phyloP scores from a whole-genome alignment of 1,140 invertebrate genomes.

The Drosophila dunni region DNA sequence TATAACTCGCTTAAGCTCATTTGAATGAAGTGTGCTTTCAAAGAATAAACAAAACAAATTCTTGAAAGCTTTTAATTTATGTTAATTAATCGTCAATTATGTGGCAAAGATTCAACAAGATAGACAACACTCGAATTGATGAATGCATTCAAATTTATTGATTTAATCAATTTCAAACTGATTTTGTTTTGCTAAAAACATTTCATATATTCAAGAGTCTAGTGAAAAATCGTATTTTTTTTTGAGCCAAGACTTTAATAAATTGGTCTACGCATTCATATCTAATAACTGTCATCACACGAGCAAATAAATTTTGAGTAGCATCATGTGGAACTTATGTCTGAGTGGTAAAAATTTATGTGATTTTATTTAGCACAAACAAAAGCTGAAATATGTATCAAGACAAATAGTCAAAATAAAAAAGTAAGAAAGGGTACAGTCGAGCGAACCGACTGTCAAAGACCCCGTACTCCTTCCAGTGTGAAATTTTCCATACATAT shows the following conservation, averaged over 20 bases:
- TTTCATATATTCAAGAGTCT: too few species aligned
- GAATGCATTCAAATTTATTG: too few species aligned
- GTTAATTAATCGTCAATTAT: slow-evolving; percentile 17
- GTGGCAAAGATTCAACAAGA: neutral
- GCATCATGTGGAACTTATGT: neutral
- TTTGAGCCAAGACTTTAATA: neutral
- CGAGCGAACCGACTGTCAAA: too few species aligned
- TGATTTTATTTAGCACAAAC: slow-evolving; percentile 17
- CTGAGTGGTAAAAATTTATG: slow-evolving; percentile 18
- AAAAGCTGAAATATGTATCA: slow-evolving; percentile 3
- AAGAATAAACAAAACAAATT: neutral
- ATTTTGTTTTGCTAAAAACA: too few species aligned
- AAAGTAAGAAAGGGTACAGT: too few species aligned
- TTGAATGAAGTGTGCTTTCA: neutral
- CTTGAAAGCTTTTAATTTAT: slow-evolving; percentile 1
- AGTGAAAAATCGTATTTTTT: neutral
- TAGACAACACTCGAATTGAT: neutral
- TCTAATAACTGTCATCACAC: slow-evolving; percentile 9
- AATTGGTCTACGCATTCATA: slow-evolving; percentile 4
- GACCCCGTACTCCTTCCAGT: too few species aligned
- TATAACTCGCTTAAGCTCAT: too few species aligned
- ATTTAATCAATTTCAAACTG: neutral
- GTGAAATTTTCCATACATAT: too few species aligned
- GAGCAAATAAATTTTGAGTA: slow-evolving; percentile 1
- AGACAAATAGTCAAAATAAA: neutral